Conservation (phyloP, 2,888 invertebrate species). For the Gymnoscelis rufifasciata region DNA sequence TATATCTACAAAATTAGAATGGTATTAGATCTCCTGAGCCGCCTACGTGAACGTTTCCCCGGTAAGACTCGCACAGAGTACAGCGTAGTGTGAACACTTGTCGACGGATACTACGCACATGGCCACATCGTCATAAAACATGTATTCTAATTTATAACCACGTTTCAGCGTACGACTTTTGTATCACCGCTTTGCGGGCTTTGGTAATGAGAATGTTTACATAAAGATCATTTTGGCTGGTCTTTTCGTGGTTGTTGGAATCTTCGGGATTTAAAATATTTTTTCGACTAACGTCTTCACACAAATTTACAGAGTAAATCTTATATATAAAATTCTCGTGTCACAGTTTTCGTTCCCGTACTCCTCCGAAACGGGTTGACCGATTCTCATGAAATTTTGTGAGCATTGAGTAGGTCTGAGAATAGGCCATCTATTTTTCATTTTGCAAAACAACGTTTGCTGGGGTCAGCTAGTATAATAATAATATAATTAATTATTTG, state of each 20-base stretch:
- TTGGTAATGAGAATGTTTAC: constrained; percentile 12
- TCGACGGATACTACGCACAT: constrained; percentile 62
- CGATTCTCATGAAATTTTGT: too few species aligned
- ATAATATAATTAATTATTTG: too few species aligned
- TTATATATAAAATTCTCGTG: too few species aligned
- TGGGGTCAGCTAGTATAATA: too few species aligned
- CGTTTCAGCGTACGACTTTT: constrained; percentile 16
- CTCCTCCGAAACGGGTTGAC: too few species aligned
- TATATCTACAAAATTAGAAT: constrained; percentile 10
- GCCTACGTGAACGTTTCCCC: constrained; percentile 11
- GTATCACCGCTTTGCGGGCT: constrained; percentile 5
- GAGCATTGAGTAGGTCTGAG: too few species aligned
- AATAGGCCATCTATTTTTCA: too few species aligned
- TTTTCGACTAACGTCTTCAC: too few species aligned
- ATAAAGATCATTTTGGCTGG: neutral
- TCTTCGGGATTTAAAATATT: neutral
- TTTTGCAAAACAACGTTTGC: too few species aligned
- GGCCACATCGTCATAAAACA: constrained; percentile 66
- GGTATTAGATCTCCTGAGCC: constrained; percentile 2
- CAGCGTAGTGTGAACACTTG: constrained; percentile 15
- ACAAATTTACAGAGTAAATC: too few species aligned
- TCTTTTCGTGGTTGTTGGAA: neutral
- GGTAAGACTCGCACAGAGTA: constrained; percentile 8
- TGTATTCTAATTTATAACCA: constrained; percentile 38
- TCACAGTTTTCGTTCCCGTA: too few species aligned